Base-by-base conservation (phyloP, 2,888 invertebrate species). In the Clivina fossor region DNA sequence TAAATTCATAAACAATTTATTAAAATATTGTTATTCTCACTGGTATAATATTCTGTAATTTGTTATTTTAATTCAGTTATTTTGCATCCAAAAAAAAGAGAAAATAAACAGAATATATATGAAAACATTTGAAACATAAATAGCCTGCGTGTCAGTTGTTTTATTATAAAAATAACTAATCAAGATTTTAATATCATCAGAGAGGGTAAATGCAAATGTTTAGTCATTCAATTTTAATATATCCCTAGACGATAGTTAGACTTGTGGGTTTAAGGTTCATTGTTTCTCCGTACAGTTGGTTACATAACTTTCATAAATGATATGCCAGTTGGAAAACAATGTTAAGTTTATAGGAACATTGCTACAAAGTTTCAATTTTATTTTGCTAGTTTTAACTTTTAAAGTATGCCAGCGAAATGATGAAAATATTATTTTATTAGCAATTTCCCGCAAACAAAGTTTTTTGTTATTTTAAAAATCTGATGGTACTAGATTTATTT, bases 181-280 rank as follows among this genome's bases (percentile, higher is more conserved):
- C 41, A 51, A 33, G 41, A 51, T 22, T 19, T 20, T 19, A 16
- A 13, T 22, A 9, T 30, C 30, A 26, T 20, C n/a, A 18, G 41
- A 41, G 40, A 33, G 22, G 11, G 41, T 22, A n/a, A n/a, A 51
- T 51, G 51, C 51, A 51, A 51, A 51, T 51, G 5, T 19, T 51
- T 19, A 28, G 18, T 40, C 33, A 44, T 51, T 51, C 22, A 43
- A 11, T 51, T 51, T 43, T 24, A 51, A 51, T 51, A 51, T 30
- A 19, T 51, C 51, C 51, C 51, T 33, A 41, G 51, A 22, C 43
- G 51, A 32, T 41, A 28, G 28, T 51, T 16, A 33, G 15, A 33
- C 33, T 43, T 41, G 51, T 30, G 41, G 22, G 8, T 33, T n/a
- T n/a, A 13, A 13, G 43, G 41, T 43, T 32, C 22, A 15, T 33